Percentiles rank a stretch among this genome's conserved stretches.
These are phyloP conservation scores for Leptinotarsa lineolata DNA, from an alignment of 1,140 invertebrate genomes.

Conservation along the genomic window DNA sequence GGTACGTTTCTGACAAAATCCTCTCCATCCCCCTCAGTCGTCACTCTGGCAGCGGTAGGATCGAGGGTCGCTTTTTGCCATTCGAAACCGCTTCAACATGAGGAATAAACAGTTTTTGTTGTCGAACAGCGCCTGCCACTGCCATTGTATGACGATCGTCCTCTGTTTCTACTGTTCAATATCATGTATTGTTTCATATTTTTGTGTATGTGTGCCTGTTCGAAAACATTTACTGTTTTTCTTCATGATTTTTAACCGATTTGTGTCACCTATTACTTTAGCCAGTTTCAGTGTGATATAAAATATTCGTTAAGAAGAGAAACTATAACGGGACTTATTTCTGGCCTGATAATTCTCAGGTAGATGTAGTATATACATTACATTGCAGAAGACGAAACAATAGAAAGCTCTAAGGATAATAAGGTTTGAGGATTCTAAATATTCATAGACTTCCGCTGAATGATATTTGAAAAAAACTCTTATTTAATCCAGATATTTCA, in stretches of 20 bases:
- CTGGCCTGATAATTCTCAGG: too few relatives aligned
- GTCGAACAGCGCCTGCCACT: slow-evolving; percentile 69
- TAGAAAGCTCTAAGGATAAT: too few relatives aligned
- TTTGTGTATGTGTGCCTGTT: slow-evolving; percentile 55
- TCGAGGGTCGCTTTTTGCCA: slow-evolving; percentile 47
- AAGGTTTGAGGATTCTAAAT: too few relatives aligned
- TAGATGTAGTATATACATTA: too few relatives aligned
- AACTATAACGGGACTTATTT: too few relatives aligned
- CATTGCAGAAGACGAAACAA: too few relatives aligned
- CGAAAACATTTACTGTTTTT: slow-evolving; percentile 64
- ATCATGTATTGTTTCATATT: slow-evolving; percentile 8
- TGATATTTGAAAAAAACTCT: too few relatives aligned
- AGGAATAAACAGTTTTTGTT: slow-evolving; percentile 50
- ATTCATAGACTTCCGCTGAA: too few relatives aligned
- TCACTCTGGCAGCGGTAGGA: slow-evolving; percentile 51
- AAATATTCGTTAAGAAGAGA: too few relatives aligned
- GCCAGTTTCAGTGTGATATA: too few relatives aligned
- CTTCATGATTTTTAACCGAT: neutral
- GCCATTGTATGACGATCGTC: slow-evolving; percentile 51
- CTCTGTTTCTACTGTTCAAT: slow-evolving; percentile 22
- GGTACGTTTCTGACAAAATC: slow-evolving; percentile 62
- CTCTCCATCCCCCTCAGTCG: slow-evolving; percentile 27
- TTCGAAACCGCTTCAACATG: neutral
- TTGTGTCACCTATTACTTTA: too few relatives aligned
- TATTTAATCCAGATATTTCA: too few relatives aligned